Base-by-base conservation (phyloP, 2,888 invertebrate species). In the Odontothrips loti region DNA sequence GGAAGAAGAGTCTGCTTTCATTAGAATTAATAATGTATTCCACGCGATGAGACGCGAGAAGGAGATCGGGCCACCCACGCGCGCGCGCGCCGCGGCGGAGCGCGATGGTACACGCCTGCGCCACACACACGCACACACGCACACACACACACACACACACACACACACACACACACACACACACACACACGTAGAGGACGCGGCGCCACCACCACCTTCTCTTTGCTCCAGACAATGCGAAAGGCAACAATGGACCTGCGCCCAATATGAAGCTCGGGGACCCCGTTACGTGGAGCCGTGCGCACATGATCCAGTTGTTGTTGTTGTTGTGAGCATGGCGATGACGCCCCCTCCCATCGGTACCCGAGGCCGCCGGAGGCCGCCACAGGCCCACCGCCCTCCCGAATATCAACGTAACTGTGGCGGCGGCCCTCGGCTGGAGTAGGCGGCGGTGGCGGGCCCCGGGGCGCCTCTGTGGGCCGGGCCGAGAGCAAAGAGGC, bases 21-120 rank as follows among this genome's bases (percentile, higher is more conserved):
- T 75, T 75, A 75, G 68, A 75, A 75, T 75, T 75, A 75, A 75
- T 75, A 75, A 75, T 75, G 68, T 75, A 75, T 75, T 75, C 68
- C 68, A 75, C 68, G 68, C 68, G 58, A 58, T 58, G 58, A 58
- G 58, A 17, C 58, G 58, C 58, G 58, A 43, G 34, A 43, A 43
- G 34, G 34, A 43, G 34, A 43, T 43, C 34, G 58, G 58, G 58
- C 58, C 58, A 58, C 58, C 58, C 58, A 75, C 23, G 12, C 23
- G 68, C 68, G 58, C 17, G 17, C 20, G 15, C 58, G 58, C 58
- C 17, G 58, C 58, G 15, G 51, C 58, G 34, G 34, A 4, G 34
- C n/a, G n/a, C n/a, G n/a, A n/a, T 43, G 34, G 34, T 43, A 43
- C 34, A 43, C 34, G 34, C 34, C 34, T 43, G 34, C 34, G 34